Evolutionary conservation across 2,888 invertebrate genomes (phyloP).

Genomic region (Iphiclides podalirius): DNA sequence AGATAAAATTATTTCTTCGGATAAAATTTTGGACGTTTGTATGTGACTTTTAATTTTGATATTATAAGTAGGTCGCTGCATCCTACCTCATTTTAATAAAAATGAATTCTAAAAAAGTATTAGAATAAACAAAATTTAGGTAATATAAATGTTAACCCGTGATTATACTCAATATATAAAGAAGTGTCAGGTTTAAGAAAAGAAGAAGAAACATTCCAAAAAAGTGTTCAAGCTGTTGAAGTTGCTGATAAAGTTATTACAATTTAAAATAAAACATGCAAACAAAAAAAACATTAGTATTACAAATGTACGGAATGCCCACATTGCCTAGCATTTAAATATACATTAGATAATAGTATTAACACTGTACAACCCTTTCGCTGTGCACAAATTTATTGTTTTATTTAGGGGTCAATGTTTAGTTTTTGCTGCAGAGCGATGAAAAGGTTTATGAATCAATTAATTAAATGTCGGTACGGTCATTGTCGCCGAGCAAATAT

Average conservation of each 20-base stretch:
- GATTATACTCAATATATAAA: no score
- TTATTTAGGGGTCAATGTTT: conserved; percentile 73
- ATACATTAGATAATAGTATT: no score
- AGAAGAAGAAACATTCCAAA: background rate
- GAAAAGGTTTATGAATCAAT: conserved; percentile 78
- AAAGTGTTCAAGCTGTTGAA: background rate
- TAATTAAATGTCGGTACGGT: conserved; percentile 78
- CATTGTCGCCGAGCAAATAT: conserved; percentile 76
- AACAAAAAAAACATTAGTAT: conserved; percentile 39
- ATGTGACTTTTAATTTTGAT: no score
- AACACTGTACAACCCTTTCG: conserved; percentile 73
- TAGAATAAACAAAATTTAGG: no score
- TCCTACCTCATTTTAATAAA: no score
- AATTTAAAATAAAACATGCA: background rate
- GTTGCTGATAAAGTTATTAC: background rate
- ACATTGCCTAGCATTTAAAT: conserved; percentile 59
- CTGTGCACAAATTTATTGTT: conserved; percentile 67
- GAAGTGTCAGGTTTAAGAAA: no score
- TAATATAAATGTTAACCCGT: no score
- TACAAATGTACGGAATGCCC: conserved; percentile 67
- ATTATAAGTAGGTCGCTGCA: no score
- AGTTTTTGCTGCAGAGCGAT: conserved; percentile 62
- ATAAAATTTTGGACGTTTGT: no score
- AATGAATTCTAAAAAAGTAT: no score
- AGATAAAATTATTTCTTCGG: no score